These are phyloP conservation scores for Aradophagus sp. DNA, from an alignment of 1,140 invertebrate species.

Conservation along the genomic window DNA sequence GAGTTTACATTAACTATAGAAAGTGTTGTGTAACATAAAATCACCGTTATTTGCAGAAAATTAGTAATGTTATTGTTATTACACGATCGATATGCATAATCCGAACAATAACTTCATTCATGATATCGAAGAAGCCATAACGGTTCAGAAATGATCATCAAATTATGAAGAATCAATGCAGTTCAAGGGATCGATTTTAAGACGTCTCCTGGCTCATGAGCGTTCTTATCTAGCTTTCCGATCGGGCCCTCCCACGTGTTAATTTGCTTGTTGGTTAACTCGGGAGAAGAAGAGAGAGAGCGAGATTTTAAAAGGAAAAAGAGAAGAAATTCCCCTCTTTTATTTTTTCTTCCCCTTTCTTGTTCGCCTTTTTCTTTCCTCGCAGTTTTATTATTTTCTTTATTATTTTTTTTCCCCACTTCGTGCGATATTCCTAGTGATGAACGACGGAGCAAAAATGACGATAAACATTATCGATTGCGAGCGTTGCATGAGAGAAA, in stretches of 20 bases:
- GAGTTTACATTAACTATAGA: too few species aligned
- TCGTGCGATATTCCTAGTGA: conserved; percentile 5
- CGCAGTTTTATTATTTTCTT: conserved; percentile 17
- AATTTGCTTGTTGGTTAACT: conserved; percentile 75
- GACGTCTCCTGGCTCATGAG: conserved; percentile 46
- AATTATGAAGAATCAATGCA: conserved; percentile 50
- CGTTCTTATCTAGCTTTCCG: conserved; percentile 65
- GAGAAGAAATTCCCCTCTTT: too few species aligned
- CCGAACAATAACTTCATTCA: conserved; percentile 31
- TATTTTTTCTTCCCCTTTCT: too few species aligned
- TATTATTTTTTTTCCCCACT: background rate
- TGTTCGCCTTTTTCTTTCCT: conserved; percentile 23
- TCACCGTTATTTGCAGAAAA: too few species aligned
- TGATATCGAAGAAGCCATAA: background rate
- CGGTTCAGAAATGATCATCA: background rate
- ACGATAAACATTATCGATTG: conserved; percentile 13
- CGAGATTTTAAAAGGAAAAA: too few species aligned
- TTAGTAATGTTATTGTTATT: too few species aligned
- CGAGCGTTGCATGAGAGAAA: background rate
- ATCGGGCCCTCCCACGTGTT: conserved; percentile 72
- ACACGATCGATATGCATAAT: too few species aligned
- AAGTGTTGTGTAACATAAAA: too few species aligned
- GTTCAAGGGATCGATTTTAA: conserved; percentile 51
- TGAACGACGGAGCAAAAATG: conserved; percentile 4
- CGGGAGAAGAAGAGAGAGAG: conserved; percentile 13